Percentiles rank a stretch among this genome's conserved stretches.
Evolutionary conservation across 2,888 invertebrate species (phyloP).

Genomic region (Camponotus fellah): DNA sequence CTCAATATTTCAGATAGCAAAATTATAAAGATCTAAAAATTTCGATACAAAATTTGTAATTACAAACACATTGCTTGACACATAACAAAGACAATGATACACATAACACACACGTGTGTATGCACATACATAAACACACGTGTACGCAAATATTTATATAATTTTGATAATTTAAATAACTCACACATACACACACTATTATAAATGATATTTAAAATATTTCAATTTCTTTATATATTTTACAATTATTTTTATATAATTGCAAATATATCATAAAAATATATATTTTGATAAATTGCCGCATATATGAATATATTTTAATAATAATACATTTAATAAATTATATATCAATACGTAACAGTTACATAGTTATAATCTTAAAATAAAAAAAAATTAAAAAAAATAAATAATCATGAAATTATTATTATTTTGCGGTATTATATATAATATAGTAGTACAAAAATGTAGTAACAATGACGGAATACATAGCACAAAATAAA

Average conservation of each 20-base stretch:
- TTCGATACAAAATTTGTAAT: not conserved
- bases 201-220: conserved; percentile 1
- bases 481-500: not conserved
- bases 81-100: not conserved
- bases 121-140: not conserved
- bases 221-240: not conserved
- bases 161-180: not conserved
- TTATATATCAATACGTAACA: not conserved
- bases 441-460: not conserved
- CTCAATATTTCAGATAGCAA: not conserved
- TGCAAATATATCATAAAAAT: not conserved
- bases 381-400: not conserved
- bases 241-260: not conserved
- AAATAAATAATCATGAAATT: not conserved
- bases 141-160: not conserved
- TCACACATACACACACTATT: not conserved
- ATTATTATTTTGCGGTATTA: not conserved
- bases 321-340: no score
- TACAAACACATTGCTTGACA: not conserved
- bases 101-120: not conserved
- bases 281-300: not conserved
- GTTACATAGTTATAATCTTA: not conserved
- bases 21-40: not conserved
- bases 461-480: not conserved
- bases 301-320: no score